Evolutionary conservation across 2,113 vertebrate species (phyloP).

Genomic region (Boleophthalmus pectinirostris): DNA sequence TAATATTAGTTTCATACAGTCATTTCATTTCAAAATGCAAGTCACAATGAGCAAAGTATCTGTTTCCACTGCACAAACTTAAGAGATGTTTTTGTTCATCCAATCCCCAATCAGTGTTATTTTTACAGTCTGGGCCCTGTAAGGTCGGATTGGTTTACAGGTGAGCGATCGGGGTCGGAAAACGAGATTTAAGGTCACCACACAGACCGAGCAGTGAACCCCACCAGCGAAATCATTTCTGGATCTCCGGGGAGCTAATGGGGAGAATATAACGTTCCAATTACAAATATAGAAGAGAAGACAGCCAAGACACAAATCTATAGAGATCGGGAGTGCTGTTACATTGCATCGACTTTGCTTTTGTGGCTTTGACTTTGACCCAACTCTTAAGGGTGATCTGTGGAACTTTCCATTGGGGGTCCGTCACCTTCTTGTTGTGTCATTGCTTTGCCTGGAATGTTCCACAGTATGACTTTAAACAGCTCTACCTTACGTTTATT

Average conservation of each 20-base stretch:
- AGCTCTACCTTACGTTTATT: too few species aligned
- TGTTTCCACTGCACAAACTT: conserved; percentile 9
- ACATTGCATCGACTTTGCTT: conserved; percentile 50
- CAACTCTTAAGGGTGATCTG: conserved; percentile 12
- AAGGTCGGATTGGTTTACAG: conserved; percentile 61
- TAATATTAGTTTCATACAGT: neutral
- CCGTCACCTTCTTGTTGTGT: too few species aligned
- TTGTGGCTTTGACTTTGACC: conserved; percentile 51
- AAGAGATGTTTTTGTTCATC: conserved; percentile 30
- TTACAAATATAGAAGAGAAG: conserved; percentile 38
- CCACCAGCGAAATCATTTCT: conserved; percentile 47
- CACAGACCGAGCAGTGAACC: conserved; percentile 39
- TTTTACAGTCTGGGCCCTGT: conserved; percentile 53
- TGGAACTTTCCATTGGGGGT: too few species aligned
- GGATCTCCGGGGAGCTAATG: conserved; percentile 28
- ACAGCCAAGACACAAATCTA: conserved; percentile 40
- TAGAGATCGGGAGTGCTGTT: conserved; percentile 47
- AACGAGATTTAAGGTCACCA: conserved; percentile 68
- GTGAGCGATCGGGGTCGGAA: conserved; percentile 61
- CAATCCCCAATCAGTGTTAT: conserved; percentile 59
- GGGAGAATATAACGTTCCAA: conserved; percentile 51
- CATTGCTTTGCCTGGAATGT: too few species aligned
- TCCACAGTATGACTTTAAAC: too few species aligned
- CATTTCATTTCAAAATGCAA: neutral
- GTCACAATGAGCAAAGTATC: conserved; percentile 10